Evolutionary conservation across 2,113 vertebrate species (phyloP).

Genomic region (Dissostichus mawsoni): DNA sequence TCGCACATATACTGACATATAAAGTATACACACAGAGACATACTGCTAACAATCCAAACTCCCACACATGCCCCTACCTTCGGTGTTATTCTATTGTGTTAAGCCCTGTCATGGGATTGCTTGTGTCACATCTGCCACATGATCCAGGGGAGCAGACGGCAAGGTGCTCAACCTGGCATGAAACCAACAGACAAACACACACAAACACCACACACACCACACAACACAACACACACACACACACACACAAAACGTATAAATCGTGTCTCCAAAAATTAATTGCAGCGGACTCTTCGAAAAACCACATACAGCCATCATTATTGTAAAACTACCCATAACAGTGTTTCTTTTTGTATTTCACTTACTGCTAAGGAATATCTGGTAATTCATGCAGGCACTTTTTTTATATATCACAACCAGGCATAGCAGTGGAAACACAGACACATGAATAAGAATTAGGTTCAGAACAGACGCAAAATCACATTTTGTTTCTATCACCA

Average conservation of each 20-base stretch:
- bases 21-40: conserved; percentile 1
- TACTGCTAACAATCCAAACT: neutral
- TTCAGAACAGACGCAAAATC: conserved; percentile 31
- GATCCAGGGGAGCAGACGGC: conserved; percentile 40
- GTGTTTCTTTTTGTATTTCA: neutral
- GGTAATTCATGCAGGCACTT: conserved; percentile 45
- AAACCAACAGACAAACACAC: conserved; percentile 23
- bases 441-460: conserved; percentile 43
- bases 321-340: conserved; percentile 1
- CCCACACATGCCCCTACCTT: conserved; percentile 2
- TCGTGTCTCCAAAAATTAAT: conserved; percentile 4
- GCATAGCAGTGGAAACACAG: conserved; percentile 24
- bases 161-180: conserved; percentile 50
- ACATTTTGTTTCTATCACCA: conserved; percentile 30
- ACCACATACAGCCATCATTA: neutral
- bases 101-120: conserved; percentile 27
- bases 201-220: neutral
- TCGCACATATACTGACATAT: conserved; percentile 10
- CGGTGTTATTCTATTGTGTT: conserved; percentile 38
- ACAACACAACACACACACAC: neutral
- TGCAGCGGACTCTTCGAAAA: conserved; percentile 11
- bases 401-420: conserved; percentile 29
- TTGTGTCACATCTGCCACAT: conserved; percentile 74
- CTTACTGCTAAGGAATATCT: conserved; percentile 19
- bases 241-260: neutral